phyloP scores from a whole-genome alignment of 2,888 invertebrate species.

The Scaptomyza caliginosa region DNA sequence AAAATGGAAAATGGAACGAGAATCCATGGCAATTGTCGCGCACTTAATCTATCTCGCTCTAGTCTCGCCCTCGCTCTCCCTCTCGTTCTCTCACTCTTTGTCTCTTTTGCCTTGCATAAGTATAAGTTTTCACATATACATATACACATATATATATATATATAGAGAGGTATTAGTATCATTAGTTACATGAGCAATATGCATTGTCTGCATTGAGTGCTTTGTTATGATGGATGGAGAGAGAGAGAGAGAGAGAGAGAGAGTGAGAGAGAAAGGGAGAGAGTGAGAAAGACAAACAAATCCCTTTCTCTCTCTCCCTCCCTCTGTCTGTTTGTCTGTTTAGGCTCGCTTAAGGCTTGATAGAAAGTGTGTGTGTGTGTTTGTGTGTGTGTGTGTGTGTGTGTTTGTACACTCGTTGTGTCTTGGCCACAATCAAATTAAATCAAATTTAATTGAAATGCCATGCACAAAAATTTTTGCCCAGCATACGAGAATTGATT shows the following conservation, averaged over 20 bases:
- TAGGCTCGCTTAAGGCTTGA: constrained; percentile 3
- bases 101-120: background rate
- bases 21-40: constrained; percentile 54
- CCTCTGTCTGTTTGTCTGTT: background rate
- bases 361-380: background rate
- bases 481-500: constrained; percentile 60
- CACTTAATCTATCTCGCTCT: constrained; percentile 6
- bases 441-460: constrained; percentile 73
- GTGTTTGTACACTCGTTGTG: constrained; percentile 5
- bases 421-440: constrained; percentile 45
- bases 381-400: background rate
- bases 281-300: constrained; percentile 1
- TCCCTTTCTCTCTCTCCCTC: background rate
- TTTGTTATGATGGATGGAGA: background rate
- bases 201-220: background rate
- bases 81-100: constrained; percentile 4
- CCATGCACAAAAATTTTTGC: constrained; percentile 67
- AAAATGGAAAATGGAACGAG: constrained; percentile 62
- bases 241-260: background rate
- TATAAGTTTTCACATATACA: constrained; percentile 1
- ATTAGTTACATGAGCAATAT: background rate
- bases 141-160: background rate
- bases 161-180: background rate
- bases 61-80: background rate
- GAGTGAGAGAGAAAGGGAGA: background rate